Base-by-base conservation (phyloP, 2,113 vertebrate species). In the Nibea albiflora region DNA sequence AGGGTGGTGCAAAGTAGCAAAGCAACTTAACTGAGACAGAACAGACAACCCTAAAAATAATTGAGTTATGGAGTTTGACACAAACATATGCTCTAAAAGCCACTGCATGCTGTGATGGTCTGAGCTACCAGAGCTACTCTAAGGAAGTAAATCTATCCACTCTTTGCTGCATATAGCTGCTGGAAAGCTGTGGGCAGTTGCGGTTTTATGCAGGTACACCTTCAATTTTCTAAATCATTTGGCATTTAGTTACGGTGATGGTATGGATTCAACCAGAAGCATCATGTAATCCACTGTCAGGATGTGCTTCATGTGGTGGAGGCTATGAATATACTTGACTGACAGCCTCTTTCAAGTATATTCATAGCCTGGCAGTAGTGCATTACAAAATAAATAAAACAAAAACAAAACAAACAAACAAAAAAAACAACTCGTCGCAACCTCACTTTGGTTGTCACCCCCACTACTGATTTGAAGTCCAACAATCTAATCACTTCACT, bases 1-100 rank as follows among this genome's bases (percentile, higher is more conserved):
- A 75, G 14, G 17, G 1, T 56, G 44, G 49, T 78, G 5, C 24
- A 73, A 47, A 73, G 73, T 5, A 42, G 22, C 39, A 63, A 50
- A 68, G 39, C 35, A 44, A 62, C 31, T 22, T 2, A 15, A 35
- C 50, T 78, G 74, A 39, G 19, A 58, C 14, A 49, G 52, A 85
- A 52, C 53, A 26, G 1, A 42, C 4, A 46, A 7, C 6, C 16
- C 1, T 11, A 19, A 52, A 50, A 60, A 35, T 39, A 39, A 39
- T 39, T 39, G 35, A 22, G 19, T 16, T 8, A 44, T 60, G 31
- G 44, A 44, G 66, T 52, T 64, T 64, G 61, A 71, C 67, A 53
- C 11, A 53, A 53, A 15, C 46, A 49, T 73, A 35, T 56, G 54
- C 53, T 71, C 26, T n/a, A 8, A 60, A 65, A 65, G 44, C 52